phyloP scores from a whole-genome alignment of 2,113 vertebrate genomes.

The Numenius arquata region DNA sequence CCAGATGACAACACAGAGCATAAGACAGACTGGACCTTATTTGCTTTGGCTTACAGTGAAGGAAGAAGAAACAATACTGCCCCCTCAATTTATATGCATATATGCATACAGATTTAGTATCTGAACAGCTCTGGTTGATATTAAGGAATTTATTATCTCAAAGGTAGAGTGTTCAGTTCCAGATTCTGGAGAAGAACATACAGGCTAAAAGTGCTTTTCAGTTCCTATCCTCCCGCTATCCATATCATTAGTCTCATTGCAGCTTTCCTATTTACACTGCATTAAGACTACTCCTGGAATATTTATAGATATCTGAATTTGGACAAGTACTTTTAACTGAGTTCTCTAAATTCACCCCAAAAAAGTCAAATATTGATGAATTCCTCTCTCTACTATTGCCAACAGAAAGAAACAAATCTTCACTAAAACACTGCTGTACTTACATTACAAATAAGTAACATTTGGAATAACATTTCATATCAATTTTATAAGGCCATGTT shows the following conservation, averaged over 20 bases:
- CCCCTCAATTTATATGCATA: background rate
- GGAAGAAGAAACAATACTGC: background rate
- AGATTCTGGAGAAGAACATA: background rate
- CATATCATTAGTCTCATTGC: rapidly evolving
- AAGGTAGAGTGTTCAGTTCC: background rate
- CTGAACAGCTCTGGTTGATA: background rate
- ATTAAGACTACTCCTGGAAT: background rate
- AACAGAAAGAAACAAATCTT: background rate
- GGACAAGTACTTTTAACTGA: background rate
- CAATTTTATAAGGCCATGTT: background rate
- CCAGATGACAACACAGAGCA: background rate
- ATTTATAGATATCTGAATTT: background rate
- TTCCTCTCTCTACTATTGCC: background rate
- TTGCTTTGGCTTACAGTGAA: background rate
- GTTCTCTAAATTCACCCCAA: background rate
- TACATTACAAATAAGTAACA: background rate
- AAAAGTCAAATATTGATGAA: background rate
- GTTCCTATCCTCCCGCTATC: background rate
- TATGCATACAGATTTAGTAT: background rate
- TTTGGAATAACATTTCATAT: background rate
- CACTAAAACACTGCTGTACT: background rate
- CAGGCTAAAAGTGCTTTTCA: background rate
- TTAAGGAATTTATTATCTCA: background rate
- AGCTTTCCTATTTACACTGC: background rate
- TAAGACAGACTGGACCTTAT: background rate